These are phyloP conservation scores for Hippocampus zosterae DNA, from an alignment of 2,113 vertebrate species.

Conservation along the genomic window DNA sequence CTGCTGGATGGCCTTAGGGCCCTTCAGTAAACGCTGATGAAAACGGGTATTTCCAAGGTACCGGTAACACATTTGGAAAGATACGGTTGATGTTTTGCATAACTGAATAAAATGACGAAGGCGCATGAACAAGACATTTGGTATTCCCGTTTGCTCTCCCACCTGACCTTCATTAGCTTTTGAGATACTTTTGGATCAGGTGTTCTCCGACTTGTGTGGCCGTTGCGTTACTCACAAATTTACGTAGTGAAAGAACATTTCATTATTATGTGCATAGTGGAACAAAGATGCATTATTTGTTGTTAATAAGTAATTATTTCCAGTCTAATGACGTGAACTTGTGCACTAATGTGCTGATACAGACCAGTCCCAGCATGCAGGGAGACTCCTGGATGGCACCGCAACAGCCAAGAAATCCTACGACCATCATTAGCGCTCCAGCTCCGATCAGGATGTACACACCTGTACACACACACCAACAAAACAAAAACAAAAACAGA, in stretches of 20 bases:
- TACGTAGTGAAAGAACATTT: background rate
- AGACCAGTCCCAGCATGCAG: conserved; percentile 94
- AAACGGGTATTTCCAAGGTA: conserved; percentile 16
- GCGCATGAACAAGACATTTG: background rate
- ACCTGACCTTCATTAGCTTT: no score
- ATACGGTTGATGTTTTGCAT: background rate
- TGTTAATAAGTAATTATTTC: background rate
- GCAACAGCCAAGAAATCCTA: conserved; percentile 95
- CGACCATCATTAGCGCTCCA: conserved; percentile 94
- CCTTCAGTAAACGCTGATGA: conserved; percentile 30
- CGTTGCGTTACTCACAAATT: background rate
- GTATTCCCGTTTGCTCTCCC: background rate
- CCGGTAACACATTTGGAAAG: background rate
- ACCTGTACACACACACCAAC: conserved; percentile 62
- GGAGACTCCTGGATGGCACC: conserved; percentile 93
- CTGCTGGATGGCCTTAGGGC: conserved; percentile 37
- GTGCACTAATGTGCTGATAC: conserved; percentile 30
- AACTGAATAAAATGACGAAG: background rate
- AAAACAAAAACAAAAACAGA: background rate
- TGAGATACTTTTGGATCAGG: background rate
- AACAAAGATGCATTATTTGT: background rate
- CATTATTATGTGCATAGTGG: background rate
- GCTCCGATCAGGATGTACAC: conserved; percentile 91
- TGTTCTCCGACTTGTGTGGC: background rate
- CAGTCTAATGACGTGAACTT: background rate